These are phyloP conservation scores for Pipistrellus pipistrellus DNA, from an alignment of 2,797 vertebrate genomes.

Conservation along the genomic window DNA sequence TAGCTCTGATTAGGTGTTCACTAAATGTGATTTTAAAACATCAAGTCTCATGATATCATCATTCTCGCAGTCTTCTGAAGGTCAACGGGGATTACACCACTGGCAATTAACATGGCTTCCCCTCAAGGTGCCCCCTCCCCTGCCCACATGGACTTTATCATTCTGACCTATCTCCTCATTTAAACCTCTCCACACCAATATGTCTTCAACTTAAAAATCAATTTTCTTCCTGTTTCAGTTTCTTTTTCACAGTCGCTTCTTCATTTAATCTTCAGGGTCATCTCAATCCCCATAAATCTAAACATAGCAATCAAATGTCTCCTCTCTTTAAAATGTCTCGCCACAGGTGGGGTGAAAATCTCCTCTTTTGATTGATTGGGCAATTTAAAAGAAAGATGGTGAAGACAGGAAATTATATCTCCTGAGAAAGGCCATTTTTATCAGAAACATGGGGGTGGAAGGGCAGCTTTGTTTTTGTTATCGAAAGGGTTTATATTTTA, in stretches of 20 bases:
- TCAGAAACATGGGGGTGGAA: not conserved
- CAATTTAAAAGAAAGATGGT: conserved; percentile 84
- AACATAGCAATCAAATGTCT: conserved; percentile 83
- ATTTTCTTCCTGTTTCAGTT: conserved; percentile 77
- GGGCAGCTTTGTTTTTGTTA: conserved; percentile 59
- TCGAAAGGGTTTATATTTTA: conserved; percentile 56
- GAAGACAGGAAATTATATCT: conserved; percentile 76
- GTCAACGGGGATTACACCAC: conserved; percentile 51
- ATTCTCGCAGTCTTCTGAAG: conserved; percentile 63
- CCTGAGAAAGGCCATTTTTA: conserved; percentile 70
- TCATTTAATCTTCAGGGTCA: conserved; percentile 83
- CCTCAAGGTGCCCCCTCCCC: not conserved
- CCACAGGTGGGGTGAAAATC: conserved; percentile 65
- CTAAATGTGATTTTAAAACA: conserved; percentile 80
- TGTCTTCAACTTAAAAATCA: conserved; percentile 79
- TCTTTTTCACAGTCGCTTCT: conserved; percentile 73
- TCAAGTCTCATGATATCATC: conserved; percentile 62
- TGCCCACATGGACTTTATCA: not conserved
- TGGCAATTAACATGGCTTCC: conserved; percentile 29
- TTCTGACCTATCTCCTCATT: conserved; percentile 70
- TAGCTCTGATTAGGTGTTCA: conserved; percentile 76
- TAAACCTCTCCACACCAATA: conserved; percentile 74
- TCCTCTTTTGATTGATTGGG: conserved; percentile 76
- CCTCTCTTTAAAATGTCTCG: conserved; percentile 76
- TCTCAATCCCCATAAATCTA: conserved; percentile 83